phyloP scores from a whole-genome alignment of 2,113 vertebrate species.

The Crotalus helleri region DNA sequence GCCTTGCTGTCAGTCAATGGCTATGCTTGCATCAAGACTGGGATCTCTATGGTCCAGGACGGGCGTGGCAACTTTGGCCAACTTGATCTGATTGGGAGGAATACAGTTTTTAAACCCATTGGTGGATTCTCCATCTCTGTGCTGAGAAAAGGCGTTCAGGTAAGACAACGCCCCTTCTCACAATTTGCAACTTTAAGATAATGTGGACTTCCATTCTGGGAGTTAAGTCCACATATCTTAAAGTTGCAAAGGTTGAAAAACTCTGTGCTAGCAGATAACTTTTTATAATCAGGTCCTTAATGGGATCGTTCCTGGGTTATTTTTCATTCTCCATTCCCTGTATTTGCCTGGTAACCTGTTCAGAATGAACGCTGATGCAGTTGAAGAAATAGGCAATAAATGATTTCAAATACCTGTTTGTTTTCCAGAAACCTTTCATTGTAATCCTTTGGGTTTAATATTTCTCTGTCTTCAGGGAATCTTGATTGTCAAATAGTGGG shows the following conservation, averaged over 20 bases:
- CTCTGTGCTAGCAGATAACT: background rate
- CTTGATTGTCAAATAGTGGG: background rate
- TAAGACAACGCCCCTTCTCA: background rate
- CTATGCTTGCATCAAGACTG: no score
- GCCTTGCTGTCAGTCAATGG: no score
- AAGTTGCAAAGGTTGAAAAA: background rate
- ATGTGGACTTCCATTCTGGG: no score
- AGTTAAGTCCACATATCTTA: background rate
- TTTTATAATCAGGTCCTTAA: background rate
- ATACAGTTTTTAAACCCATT: no score
- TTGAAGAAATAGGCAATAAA: background rate
- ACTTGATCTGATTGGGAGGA: no score
- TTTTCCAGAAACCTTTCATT: background rate
- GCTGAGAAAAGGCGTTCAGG: no score
- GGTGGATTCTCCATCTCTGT: no score
- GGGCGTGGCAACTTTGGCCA: no score
- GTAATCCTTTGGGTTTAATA: background rate
- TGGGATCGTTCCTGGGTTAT: no score
- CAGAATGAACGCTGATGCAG: background rate
- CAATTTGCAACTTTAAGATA: no score
- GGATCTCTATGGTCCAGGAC: no score
- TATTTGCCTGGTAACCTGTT: background rate
- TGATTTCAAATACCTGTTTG: background rate
- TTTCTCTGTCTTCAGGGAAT: background rate
- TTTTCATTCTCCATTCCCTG: background rate